A percentile compares a stretch with the other conserved stretches of the same genome.
Evolutionary conservation across 2,797 vertebrate genomes (phyloP).

Genomic region (Acipenser transmontanus): DNA sequence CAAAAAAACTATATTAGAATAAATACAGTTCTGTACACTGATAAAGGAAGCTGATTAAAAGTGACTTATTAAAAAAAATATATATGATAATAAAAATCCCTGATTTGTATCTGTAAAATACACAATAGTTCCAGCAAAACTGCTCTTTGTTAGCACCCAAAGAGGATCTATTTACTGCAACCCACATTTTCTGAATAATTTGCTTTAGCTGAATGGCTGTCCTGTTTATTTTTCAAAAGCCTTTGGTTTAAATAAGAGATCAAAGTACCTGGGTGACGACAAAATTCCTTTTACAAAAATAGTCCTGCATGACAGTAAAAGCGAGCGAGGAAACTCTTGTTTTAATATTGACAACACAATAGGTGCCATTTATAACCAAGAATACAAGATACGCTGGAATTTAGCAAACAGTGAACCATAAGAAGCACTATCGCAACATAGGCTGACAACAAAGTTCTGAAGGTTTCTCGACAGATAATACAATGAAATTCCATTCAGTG

Average conservation of each 20-base stretch:
- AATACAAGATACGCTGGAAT: not conserved
- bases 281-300: not conserved
- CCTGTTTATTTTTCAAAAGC: not conserved
- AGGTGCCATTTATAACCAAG: not conserved
- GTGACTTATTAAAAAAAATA: too few species aligned
- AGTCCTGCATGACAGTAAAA: not conserved
- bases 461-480: not conserved
- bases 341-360: not conserved
- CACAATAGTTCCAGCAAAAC: not conserved
- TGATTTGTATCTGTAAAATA: not conserved
- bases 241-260: not conserved
- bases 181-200: not conserved
- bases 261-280: not conserved
- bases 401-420: not conserved
- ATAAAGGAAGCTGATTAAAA: too few species aligned
- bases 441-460: too few species aligned
- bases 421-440: not conserved
- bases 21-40: too few species aligned
- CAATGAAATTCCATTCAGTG: not conserved
- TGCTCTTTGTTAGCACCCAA: not conserved
- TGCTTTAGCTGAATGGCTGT: conserved; percentile 2
- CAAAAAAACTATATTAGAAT: too few species aligned
- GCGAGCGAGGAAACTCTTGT: not conserved
- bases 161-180: not conserved
- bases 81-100: not conserved